Base-by-base conservation (phyloP, 2,797 vertebrate species). In the Cetoscarus ocellatus region DNA sequence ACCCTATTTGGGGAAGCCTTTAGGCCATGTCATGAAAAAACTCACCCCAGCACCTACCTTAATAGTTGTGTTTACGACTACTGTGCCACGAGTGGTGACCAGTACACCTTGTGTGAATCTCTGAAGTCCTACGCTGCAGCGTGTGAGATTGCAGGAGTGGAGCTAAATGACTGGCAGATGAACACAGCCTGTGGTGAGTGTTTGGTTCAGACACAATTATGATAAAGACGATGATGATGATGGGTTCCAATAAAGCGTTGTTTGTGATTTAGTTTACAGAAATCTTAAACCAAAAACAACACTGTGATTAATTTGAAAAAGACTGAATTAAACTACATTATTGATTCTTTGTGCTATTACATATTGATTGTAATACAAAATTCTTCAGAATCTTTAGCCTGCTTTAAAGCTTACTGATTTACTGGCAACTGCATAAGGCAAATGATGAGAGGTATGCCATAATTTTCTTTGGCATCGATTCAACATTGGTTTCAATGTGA, bases 51-150 rank as follows among this genome's bases (percentile, higher is more conserved):
- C 61, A 82, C 83, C 34, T 96, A 94, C 57, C 82, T 95, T 4
- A 88, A 78, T 27, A 96, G 94, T 60, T 97, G 96, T 55, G 86
- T 94, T 35, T 93, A 90, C 13, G 96, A 97, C 80, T 90, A 95
- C 17, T 97, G 96, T 75, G 90, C 88, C 49, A 93, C 93, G 3
- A 82, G 75, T 0, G 95, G 95, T 5, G 79, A 93, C 73, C 73
- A 51, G 10, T 42, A 75, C 27, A 93, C 92, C 53, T 75, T 95
- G 0, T 96, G 95, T 58, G 83, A 90, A 58, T 91, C 95, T 43
- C 74, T 96, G 60, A 87, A 93, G 70, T 94, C 95, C 5, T 96
- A 96, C 0, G 94, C 80, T 65, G 78, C 90, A 15, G 93, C 94
- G 39, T 96, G 96, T 67, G 83, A 94, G 55, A 73, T 93, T 64